phyloP scores from a whole-genome alignment of 2,888 invertebrate genomes.

The Bruchidius siliquastri region DNA sequence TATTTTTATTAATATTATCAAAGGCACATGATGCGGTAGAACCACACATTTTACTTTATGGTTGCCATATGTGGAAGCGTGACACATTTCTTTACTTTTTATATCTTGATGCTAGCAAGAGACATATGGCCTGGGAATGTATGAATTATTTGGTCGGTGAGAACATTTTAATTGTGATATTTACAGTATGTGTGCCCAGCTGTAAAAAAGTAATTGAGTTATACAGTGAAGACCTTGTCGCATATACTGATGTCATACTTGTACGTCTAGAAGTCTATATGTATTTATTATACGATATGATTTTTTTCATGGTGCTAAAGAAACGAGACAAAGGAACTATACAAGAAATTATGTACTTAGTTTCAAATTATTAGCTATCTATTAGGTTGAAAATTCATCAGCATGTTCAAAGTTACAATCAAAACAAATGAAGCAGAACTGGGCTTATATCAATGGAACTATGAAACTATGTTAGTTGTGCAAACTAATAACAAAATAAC shows the following conservation, averaged over 20 bases:
- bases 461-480: no score
- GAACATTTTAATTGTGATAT: background rate
- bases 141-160: background rate
- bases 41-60: background rate
- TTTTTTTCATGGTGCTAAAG: no score
- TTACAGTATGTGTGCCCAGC: background rate
- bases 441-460: no score
- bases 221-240: background rate
- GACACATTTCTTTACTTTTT: background rate
- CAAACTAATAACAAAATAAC: no score
- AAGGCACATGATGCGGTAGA: background rate
- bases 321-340: no score
- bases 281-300: no score
- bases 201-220: background rate
- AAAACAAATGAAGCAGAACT: no score
- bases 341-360: no score
- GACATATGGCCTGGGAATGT: background rate
- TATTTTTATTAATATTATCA: background rate
- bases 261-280: no score
- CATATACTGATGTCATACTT: background rate
- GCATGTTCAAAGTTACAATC: no score
- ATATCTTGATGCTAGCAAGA: background rate
- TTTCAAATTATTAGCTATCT: no score
- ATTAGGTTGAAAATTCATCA: no score
- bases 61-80: background rate